phyloP scores from a whole-genome alignment of 2,888 invertebrate genomes.

The Polia nebulosa region DNA sequence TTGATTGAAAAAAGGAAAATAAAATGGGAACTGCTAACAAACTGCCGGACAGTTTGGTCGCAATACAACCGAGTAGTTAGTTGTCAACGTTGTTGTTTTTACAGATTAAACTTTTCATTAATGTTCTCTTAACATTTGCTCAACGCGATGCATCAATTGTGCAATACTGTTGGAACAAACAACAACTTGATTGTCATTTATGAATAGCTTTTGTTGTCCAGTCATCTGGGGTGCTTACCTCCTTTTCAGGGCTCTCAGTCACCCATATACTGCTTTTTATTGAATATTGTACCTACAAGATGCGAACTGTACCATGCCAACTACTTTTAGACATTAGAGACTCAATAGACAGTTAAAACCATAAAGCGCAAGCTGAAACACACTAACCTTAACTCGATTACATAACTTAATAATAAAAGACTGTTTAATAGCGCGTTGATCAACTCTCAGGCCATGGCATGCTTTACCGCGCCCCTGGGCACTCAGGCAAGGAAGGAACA shows the following conservation, averaged over 20 bases:
- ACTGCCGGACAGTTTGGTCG: not conserved
- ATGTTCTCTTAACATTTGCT: conserved; percentile 2
- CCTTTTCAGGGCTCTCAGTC: conserved; percentile 13
- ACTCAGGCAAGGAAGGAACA: too few relatives aligned
- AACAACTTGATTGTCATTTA: conserved; percentile 22
- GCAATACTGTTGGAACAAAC: conserved; percentile 22
- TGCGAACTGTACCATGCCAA: not conserved
- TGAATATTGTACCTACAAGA: conserved; percentile 11
- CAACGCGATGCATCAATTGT: conserved; percentile 3
- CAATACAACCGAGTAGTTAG: not conserved
- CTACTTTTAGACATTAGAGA: too few relatives aligned
- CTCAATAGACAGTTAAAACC: not conserved
- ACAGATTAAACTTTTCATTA: conserved; percentile 22
- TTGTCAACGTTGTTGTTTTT: not conserved
- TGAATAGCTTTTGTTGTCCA: conserved; percentile 40
- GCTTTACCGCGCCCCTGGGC: too few relatives aligned
- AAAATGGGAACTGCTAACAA: not conserved
- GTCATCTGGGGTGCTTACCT: conserved; percentile 31
- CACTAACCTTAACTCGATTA: too few relatives aligned
- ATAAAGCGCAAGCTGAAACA: too few relatives aligned
- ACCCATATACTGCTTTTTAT: not conserved
- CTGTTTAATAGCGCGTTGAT: too few relatives aligned
- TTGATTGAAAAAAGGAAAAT: too few relatives aligned
- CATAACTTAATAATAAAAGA: too few relatives aligned
- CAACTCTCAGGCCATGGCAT: too few relatives aligned